These are phyloP conservation scores for Hypercompe scribonia DNA, from an alignment of 2,888 invertebrate species.

Conservation along the genomic window DNA sequence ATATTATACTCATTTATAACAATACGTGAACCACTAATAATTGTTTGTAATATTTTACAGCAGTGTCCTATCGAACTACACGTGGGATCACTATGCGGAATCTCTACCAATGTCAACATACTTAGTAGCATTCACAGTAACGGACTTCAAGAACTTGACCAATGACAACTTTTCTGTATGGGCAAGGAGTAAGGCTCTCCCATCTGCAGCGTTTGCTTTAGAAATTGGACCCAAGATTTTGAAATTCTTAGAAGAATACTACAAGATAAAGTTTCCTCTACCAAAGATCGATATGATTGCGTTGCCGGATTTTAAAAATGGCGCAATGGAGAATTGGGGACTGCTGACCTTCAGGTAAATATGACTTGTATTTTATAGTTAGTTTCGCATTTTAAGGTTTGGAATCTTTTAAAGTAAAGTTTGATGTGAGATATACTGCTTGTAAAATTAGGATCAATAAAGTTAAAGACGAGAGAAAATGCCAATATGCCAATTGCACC, in stretches of 20 bases:
- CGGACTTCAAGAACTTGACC: slow-evolving; percentile 89
- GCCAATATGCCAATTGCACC: background rate
- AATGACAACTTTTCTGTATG: slow-evolving; percentile 89
- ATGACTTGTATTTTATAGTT: slow-evolving; percentile 17
- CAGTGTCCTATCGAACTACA: slow-evolving; percentile 86
- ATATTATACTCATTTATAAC: background rate
- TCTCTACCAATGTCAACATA: slow-evolving; percentile 96
- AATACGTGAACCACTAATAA: background rate
- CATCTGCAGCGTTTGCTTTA: slow-evolving; percentile 91
- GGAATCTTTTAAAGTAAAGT: no score
- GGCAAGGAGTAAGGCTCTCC: slow-evolving; percentile 89
- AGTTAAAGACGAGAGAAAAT: no score
- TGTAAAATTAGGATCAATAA: no score
- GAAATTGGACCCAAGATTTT: slow-evolving; percentile 92
- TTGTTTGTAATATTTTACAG: slow-evolving; percentile 69
- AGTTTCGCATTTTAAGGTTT: background rate
- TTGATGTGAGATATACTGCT: no score
- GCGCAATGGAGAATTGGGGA: slow-evolving; percentile 97
- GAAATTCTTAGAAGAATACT: slow-evolving; percentile 90
- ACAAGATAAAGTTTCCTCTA: slow-evolving; percentile 91
- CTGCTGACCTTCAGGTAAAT: slow-evolving; percentile 90
- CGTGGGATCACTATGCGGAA: slow-evolving; percentile 92
- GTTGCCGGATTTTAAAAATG: slow-evolving; percentile 95
- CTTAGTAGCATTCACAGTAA: slow-evolving; percentile 93
- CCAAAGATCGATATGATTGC: slow-evolving; percentile 97